These are phyloP conservation scores for Gymnothorax reevesii DNA, from an alignment of 2,797 vertebrate species.

Conservation along the genomic window DNA sequence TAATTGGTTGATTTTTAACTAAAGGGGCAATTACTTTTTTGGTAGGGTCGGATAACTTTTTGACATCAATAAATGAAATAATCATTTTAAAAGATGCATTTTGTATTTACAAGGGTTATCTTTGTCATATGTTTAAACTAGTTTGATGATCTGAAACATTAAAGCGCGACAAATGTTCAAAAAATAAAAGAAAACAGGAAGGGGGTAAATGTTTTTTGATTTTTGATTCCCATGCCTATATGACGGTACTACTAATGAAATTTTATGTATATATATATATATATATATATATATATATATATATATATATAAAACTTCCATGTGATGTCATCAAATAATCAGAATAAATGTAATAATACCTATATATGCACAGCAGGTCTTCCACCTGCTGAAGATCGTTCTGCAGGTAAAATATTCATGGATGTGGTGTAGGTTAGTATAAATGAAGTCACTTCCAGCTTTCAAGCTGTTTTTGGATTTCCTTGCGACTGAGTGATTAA, in stretches of 20 bases:
- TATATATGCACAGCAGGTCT: background rate
- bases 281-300: too few relatives aligned
- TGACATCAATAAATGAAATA: too few relatives aligned
- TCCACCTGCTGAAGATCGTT: background rate
- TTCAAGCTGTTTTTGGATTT: background rate
- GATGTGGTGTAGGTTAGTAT: background rate
- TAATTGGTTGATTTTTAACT: too few relatives aligned
- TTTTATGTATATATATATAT: too few relatives aligned
- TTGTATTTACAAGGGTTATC: too few relatives aligned
- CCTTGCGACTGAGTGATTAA: background rate
- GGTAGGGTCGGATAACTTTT: too few relatives aligned
- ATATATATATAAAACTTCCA: background rate
- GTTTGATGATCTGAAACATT: too few relatives aligned
- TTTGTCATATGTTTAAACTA: too few relatives aligned
- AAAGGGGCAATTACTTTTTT: too few relatives aligned
- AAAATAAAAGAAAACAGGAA: too few relatives aligned
- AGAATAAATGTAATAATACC: constrained; percentile 23
- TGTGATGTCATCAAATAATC: background rate
- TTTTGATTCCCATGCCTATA: background rate
- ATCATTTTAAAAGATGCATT: too few relatives aligned
- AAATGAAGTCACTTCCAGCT: background rate
- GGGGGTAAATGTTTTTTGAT: background rate
- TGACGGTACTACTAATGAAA: background rate
- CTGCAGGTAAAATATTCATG: constrained; percentile 7
- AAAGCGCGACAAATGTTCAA: too few relatives aligned